Conservation (phyloP, 2,888 invertebrate species). For the Drosophila koepferae region DNA sequence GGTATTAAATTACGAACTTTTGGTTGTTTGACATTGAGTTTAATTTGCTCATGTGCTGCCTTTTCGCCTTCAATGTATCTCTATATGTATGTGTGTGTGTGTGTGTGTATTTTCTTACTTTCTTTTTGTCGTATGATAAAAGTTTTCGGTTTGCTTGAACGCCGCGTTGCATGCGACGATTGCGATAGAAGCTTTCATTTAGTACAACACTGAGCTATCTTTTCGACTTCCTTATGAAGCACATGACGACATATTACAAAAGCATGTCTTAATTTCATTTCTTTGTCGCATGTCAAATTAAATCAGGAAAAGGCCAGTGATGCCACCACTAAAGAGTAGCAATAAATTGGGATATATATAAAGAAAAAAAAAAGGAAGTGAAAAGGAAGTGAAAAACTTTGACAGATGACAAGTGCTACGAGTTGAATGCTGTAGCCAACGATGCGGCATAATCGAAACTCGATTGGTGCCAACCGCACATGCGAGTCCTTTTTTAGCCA, state of each 20-base stretch:
- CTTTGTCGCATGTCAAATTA: slow-evolving; percentile 25
- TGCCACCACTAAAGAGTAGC: background rate
- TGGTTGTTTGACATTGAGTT: slow-evolving; percentile 62
- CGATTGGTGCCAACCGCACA: slow-evolving; percentile 48
- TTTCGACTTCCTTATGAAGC: slow-evolving; percentile 17
- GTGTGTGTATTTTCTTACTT: slow-evolving; percentile 8
- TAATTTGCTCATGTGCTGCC: slow-evolving; percentile 47
- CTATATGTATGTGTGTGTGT: slow-evolving; percentile 17
- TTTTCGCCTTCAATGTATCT: slow-evolving; percentile 28
- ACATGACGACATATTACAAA: slow-evolving; percentile 10
- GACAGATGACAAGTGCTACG: slow-evolving; percentile 55
- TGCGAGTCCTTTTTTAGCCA: slow-evolving; percentile 35
- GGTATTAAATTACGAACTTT: slow-evolving; percentile 66
- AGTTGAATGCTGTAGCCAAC: slow-evolving; percentile 48
- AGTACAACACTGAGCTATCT: slow-evolving; percentile 45
- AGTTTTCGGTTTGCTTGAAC: slow-evolving; percentile 45
- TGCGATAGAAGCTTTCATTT: slow-evolving; percentile 55
- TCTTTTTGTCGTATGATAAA: slow-evolving; percentile 40
- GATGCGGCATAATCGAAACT: slow-evolving; percentile 58
- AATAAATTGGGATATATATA: background rate
- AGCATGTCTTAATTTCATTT: slow-evolving; percentile 36
- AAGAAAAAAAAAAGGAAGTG: background rate
- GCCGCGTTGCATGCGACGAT: slow-evolving; percentile 55
- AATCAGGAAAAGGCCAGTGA: slow-evolving; percentile 2
- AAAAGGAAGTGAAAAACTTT: background rate